A percentile compares a stretch with the other conserved stretches of the same genome.
Conservation (phyloP, 2,113 vertebrate species). For the Onychorhynchus coronatus region DNA sequence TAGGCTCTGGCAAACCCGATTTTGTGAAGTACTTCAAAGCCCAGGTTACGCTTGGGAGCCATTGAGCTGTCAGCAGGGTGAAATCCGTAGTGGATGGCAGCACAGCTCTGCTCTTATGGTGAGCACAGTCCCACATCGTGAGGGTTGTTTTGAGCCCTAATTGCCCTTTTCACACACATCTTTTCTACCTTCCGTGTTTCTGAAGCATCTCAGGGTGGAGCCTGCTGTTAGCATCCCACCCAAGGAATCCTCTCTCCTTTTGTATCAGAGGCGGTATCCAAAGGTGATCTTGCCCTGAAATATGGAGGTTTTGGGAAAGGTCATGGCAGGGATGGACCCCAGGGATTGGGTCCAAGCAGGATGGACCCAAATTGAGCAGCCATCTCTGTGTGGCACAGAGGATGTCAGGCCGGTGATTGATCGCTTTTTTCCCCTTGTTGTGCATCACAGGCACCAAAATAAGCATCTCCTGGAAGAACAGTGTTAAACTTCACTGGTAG, state of each 20-base stretch:
- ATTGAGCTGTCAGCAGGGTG: not conserved
- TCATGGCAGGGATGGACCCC: not conserved
- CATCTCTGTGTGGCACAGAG: not conserved
- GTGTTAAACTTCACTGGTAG: not conserved
- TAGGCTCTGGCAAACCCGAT: not conserved
- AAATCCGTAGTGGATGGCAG: not conserved
- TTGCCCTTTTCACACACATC: not conserved
- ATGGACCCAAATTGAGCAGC: not conserved
- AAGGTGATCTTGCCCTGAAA: not conserved
- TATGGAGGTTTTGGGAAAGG: not conserved
- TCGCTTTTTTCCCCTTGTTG: not conserved
- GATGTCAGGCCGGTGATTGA: not conserved
- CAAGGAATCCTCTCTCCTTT: not conserved
- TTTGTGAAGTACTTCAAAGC: not conserved
- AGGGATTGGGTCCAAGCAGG: not conserved
- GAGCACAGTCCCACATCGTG: not conserved
- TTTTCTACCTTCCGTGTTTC: not conserved
- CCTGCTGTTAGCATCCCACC: not conserved
- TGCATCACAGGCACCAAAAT: not conserved
- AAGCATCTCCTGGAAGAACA: not conserved
- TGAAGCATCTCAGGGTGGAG: not conserved
- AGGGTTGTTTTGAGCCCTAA: not conserved
- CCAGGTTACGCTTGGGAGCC: not conserved
- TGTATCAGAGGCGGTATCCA: not conserved
- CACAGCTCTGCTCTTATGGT: not conserved